These are phyloP conservation scores for Cinara cedri DNA, from an alignment of 2,888 invertebrate species.

Conservation along the genomic window DNA sequence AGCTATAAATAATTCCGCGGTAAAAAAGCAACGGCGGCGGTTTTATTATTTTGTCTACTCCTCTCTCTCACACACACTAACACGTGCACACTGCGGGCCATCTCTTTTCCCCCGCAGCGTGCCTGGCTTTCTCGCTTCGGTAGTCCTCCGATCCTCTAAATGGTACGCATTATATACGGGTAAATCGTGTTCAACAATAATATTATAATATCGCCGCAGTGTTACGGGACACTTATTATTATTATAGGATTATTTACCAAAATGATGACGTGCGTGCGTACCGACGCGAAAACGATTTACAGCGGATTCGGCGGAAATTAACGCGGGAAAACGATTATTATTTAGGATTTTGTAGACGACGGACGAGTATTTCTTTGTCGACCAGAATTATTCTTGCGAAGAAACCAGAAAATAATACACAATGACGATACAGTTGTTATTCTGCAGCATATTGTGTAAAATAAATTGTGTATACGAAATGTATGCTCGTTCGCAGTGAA, in stretches of 20 bases:
- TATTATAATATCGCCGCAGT: neutral
- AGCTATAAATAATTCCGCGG: slow-evolving; percentile 32
- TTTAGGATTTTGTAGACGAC: no score
- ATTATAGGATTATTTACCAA: no score
- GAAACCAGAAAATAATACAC: neutral
- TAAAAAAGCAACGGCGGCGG: neutral
- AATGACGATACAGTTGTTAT: neutral
- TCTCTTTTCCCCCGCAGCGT: neutral
- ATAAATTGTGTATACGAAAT: no score
- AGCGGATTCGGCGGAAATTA: neutral
- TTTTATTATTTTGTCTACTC: neutral
- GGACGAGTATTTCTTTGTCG: neutral
- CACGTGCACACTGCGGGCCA: neutral
- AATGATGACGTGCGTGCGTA: neutral
- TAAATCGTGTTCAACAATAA: slow-evolving; percentile 21
- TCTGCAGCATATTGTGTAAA: no score
- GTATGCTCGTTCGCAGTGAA: no score
- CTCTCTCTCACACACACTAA: neutral
- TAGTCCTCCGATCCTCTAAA: slow-evolving; percentile 14
- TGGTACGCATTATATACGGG: slow-evolving; percentile 23
- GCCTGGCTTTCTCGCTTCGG: neutral
- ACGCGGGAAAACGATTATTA: slow-evolving; percentile 2
- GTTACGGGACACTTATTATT: neutral
- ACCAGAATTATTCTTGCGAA: no score
- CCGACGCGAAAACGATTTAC: neutral